Base-by-base conservation (phyloP, 2,113 vertebrate genomes). In the Drymodes brunneopygia region DNA sequence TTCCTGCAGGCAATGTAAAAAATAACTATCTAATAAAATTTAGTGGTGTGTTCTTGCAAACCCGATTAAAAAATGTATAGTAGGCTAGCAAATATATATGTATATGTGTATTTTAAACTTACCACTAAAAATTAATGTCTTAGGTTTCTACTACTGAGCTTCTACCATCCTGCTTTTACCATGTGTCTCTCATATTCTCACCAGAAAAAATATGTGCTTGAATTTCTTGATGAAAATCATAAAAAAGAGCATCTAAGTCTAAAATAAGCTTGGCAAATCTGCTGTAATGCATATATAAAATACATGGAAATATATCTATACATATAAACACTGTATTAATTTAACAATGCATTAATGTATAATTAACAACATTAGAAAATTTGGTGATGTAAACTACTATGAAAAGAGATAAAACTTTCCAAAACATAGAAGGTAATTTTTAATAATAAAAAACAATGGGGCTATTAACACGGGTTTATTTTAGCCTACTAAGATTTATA, bases 11-110 rank as follows among this genome's bases (percentile, higher is more conserved):
- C 24, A 50, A 70, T 42, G 51, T 92, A 82, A 88, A 95, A 92
- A 86, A n/a, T 60, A 94, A 93, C 71, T 77, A 82, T 60, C 60
- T 85, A 81, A 95, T 93, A 94, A 97, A 96, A 94, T 62, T 93
- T 82, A 95, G 79, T 61, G 64, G 17, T 23, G 11, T 85, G 12
- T 31, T 80, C 70, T 86, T 87, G 45, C 38, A 94, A 94, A 74
- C 24, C 6, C 0, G 0, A 86, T 73, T 95, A 45, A 86, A 90
- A 81, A 70, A 61, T 51, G 5, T 31, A 36, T 28, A 61, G 24
- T 56, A 85, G 22, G 11, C 27, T 66, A 48, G 10, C 12, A 56
- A 88, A 62, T 47, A 47, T 20, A 35, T 53, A 35, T 53, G 24
- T 61, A 8, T 86, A 35, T 53, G 24, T 61, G 7, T 86, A 40